Evolutionary conservation across 1,140 invertebrate genomes (phyloP).

Genomic region (Adoxophyes honmai): DNA sequence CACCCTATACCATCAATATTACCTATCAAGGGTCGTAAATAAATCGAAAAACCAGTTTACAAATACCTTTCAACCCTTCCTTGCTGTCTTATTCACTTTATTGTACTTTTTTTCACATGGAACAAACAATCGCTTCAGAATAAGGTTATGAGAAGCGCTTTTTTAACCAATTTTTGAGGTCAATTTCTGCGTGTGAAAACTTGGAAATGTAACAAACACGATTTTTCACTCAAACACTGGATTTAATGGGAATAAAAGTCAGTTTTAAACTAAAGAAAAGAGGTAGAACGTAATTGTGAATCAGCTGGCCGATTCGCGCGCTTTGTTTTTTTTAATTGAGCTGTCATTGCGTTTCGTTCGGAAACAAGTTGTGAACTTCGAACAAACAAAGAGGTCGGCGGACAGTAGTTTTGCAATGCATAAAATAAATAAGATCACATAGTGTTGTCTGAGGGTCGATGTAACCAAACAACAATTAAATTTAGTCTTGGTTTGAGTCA

Average conservation of each 20-base stretch:
- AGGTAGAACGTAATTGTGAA: conserved; percentile 19
- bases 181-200: conserved; percentile 4
- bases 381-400: no score
- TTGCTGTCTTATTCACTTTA: neutral
- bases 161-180: conserved; percentile 7
- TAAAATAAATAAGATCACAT: no score
- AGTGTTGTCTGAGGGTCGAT: no score
- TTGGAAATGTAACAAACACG: neutral
- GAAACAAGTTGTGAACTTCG: no score
- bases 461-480: no score
- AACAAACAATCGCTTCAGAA: conserved; percentile 9
- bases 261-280: neutral
- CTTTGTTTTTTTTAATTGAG: conserved; percentile 16
- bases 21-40: conserved; percentile 32
- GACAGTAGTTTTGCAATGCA: no score
- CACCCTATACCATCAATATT: conserved; percentile 13
- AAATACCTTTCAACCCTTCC: conserved; percentile 29
- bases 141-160: conserved; percentile 20
- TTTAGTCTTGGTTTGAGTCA: no score
- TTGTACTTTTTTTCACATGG: conserved; percentile 21
- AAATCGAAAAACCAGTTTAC: conserved; percentile 34
- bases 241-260: neutral
- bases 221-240: neutral
- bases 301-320: conserved; percentile 20
- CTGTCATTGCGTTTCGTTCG: conserved; percentile 16